Evolutionary conservation across 1,140 invertebrate species (phyloP), one percentile per base, ranked within the genome.

Genomic region (Trissolcus basalis): DNA sequence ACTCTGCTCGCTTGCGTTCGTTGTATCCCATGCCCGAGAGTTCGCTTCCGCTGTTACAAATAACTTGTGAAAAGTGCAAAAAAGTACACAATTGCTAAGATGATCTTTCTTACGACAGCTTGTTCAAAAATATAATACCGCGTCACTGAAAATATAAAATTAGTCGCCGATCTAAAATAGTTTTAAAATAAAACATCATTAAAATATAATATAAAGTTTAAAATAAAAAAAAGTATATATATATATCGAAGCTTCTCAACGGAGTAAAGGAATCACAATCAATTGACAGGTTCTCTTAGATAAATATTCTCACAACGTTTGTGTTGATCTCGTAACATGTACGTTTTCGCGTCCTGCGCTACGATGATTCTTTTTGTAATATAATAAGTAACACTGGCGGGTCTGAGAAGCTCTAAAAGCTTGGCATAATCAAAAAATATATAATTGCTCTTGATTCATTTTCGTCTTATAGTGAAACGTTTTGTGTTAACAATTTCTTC

Each of bases 51-150:
- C 64, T 55, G 74, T 56, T 80, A 68, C 11, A 70, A 74, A 68
- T 50, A 32, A 41, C 55, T 60, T 63, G 67, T 54, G 48, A 77
- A 79, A 77, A 71, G 69, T 73, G 63, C 58, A 69, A 77, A 73
- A 79, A 73, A 70, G 49, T 73, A 74, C 33, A 50, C 47, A 51
- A 50, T 33, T 36, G 49, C 10, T 43, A 54, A 16, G 16, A 48
- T 39, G 35, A 64, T 48, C 48, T 16, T 61, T 49, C 50, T 35
- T 58, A 43, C 12, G 12, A 9, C 36, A 27, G 19, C 19, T 27
- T n/a, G n/a, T n/a, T n/a, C n/a, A n/a, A n/a, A n/a, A n/a, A n/a
- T n/a, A 27, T 27, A 27, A 27, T 27, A 27, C 19, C 19, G 19
- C 19, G 19, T 27, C 19, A 27, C 6, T 27, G 6, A 27, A 27